phyloP scores from a whole-genome alignment of 2,888 invertebrate species.

The Monoplex corrugatus region DNA sequence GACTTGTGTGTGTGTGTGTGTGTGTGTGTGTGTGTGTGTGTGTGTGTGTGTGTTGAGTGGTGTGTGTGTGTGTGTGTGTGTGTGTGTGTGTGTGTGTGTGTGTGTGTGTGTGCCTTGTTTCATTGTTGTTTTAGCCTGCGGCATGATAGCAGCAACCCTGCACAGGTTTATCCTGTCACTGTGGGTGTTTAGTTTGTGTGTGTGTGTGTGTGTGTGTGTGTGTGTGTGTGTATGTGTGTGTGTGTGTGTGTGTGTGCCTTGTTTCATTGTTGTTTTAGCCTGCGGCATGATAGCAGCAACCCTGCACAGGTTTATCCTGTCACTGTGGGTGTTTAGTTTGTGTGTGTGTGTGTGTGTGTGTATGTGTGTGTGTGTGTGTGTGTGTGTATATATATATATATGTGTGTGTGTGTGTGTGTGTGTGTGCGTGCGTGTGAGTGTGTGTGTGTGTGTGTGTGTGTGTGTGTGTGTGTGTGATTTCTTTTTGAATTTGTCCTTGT shows the following conservation, averaged over 20 bases:
- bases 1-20: background rate
- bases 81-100: background rate
- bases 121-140: too few species aligned
- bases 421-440: too few species aligned
- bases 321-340: too few species aligned
- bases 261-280: too few species aligned
- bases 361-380: background rate
- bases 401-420: background rate
- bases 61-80: background rate
- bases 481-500: too few species aligned
- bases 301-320: too few species aligned
- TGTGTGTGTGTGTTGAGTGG: background rate
- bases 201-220: background rate
- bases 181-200: background rate
- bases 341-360: too few species aligned
- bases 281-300: too few species aligned
- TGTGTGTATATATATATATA: background rate
- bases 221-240: background rate
- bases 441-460: too few species aligned
- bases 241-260: background rate
- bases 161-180: too few species aligned
- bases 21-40: background rate
- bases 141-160: too few species aligned
- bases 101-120: slow-evolving; percentile 13
- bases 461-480: too few species aligned